Evolutionary conservation across 1,140 invertebrate species (phyloP), one percentile per base, ranked within the genome.

Genomic region (Mizuhopecten yessoensis): DNA sequence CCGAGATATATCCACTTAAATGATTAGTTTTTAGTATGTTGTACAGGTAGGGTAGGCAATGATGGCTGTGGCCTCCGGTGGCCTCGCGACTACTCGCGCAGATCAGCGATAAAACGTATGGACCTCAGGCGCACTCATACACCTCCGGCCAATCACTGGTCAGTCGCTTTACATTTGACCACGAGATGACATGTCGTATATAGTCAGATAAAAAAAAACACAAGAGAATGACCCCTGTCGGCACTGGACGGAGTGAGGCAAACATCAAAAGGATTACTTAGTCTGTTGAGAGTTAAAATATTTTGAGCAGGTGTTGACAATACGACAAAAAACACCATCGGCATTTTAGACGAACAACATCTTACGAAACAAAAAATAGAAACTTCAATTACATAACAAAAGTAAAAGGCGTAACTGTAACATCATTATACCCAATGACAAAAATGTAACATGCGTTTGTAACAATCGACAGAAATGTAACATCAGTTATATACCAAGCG

Each of bases 181-280:
- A 75, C 0, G 5, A 75, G 57, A 75, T 75, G 57, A 75, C 57
- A 75, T 75, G 57, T 75, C 57, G 57, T 75, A 29, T 29, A 75
- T 75, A 75, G 57, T 29, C 57, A 75, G 57, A 75, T 75, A 75
- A 75, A 75, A 75, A 75, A 75, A 39, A n/a, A n/a, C n/a, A 75
- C 57, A 75, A 75, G 57, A 29, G 57, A 23, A 7, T 29, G 57
- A 75, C 57, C 57, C 57, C 57, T 75, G 23, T 75, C 57, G 57
- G 57, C 57, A 75, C n/a, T 75, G n/a, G 23, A n/a, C 57, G 3
- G 23, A 29, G 5, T 11, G 23, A n/a, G 23, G 23, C 57, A 75
- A 75, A 75, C 57, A 75, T 75, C 57, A 75, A 75, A 75, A 0
- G n/a, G 23, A 17, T 75, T 75, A n/a, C n/a, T n/a, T n/a, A n/a